Evolutionary conservation across 2,888 invertebrate species (phyloP), one percentile per base, ranked within the genome.

Genomic region (Onchidella celtica): DNA sequence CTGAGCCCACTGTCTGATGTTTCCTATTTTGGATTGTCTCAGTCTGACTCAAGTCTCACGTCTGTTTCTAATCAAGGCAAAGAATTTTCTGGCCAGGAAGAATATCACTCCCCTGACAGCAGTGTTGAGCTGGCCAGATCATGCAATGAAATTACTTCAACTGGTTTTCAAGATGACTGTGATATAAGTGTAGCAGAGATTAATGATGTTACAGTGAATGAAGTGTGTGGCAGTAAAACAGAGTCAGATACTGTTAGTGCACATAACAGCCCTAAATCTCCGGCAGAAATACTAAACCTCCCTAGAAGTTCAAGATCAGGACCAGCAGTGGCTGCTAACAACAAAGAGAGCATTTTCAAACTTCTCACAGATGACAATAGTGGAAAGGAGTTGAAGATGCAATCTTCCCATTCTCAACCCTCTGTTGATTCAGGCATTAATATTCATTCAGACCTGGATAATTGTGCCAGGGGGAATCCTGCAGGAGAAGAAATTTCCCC

Each of bases 41-140:
- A 66, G 68, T 68, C 77, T 27, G 68, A 68, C 3, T 34, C 29
- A n/a, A 77, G 77, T n/a, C 57, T 77, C 17, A 36, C 77, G 17
- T 68, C 77, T 57, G 27, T 36, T 34, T 57, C 68, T 11, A 66
- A 77, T 27, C 77, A 77, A 21, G 68, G 77, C 14, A 77, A 77
- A 17, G 77, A 77, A 27, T 77, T 66, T 34, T 77, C n/a, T 32
- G 68, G 57, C 4, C 77, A 77, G 68, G 38, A 9, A 27, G 68
- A 77, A 32, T 77, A 77, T 36, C 75, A 65, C 17, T 6, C 59
- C 29, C 32, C 38, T 4, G 17, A 2, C 2, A 29, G 65, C 17
- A n/a, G 27, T 0, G 2, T 24, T 24, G 36, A 36, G 3, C 6
- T 24, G 2, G 9, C 24, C 14, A 21, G 55, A n/a, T 29, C 57